phyloP scores from a whole-genome alignment of 2,888 invertebrate species.

The Himalopsyche anomala region DNA sequence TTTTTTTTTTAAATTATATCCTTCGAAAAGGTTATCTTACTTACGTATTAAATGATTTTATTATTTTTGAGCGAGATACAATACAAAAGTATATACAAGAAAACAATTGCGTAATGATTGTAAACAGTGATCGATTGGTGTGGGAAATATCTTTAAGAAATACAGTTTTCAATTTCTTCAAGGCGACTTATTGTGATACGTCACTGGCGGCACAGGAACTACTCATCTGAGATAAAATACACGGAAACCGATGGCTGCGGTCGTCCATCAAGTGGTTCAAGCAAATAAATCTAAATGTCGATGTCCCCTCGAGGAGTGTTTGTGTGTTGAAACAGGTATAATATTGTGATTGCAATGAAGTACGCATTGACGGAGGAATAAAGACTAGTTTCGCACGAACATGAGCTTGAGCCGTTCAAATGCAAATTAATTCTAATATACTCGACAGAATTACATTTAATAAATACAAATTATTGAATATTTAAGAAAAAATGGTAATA shows the following conservation, averaged over 20 bases:
- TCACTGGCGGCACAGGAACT: constrained; percentile 5
- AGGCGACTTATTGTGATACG: neutral
- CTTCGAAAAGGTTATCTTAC: no score
- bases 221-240: constrained; percentile 13
- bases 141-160: neutral
- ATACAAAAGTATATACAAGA: no score
- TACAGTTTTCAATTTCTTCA: neutral
- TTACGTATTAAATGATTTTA: no score
- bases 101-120: no score
- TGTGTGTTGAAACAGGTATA: neutral
- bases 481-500: no score
- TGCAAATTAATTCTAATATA: no score
- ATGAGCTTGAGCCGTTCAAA: no score
- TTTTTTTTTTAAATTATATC: no score
- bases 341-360: neutral
- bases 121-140: neutral
- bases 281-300: constrained; percentile 4
- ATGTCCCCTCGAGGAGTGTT: neutral
- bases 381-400: no score
- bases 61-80: no score
- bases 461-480: no score
- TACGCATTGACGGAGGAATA: neutral
- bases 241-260: neutral
- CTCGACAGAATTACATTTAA: no score
- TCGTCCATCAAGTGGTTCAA: neutral